Percentiles rank a stretch among this genome's conserved stretches.
These are phyloP conservation scores for Oreortyx pictus DNA, from an alignment of 2,797 vertebrate species.

Conservation along the genomic window DNA sequence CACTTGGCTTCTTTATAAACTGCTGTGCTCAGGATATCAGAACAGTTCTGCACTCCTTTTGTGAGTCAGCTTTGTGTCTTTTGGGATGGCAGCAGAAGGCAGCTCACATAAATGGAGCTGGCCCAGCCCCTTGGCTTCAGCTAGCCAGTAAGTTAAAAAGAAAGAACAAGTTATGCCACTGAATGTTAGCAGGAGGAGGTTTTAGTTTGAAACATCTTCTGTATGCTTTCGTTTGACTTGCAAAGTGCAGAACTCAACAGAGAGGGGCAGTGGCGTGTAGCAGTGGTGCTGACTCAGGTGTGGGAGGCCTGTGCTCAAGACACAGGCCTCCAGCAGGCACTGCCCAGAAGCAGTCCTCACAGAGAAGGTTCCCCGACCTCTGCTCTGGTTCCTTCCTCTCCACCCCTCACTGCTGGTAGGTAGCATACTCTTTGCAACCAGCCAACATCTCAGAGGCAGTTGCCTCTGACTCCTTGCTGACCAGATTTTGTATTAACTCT, in stretches of 20 bases:
- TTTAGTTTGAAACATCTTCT: not conserved
- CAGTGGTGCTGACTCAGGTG: not conserved
- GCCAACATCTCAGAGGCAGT: accelerated
- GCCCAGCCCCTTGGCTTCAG: accelerated
- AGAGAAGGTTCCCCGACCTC: not conserved
- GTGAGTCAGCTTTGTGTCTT: not conserved
- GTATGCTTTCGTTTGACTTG: not conserved
- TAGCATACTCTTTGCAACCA: not conserved
- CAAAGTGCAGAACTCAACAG: not conserved
- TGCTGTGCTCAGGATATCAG: not conserved
- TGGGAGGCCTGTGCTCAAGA: not conserved
- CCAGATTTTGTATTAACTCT: not conserved
- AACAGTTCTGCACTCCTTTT: not conserved
- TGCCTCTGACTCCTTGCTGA: not conserved
- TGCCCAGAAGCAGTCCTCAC: not conserved
- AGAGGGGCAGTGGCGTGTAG: not conserved
- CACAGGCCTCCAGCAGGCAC: not conserved
- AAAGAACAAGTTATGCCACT: not conserved
- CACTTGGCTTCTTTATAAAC: not conserved
- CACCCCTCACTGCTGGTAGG: not conserved
- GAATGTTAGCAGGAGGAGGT: not conserved
- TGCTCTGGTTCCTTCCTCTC: not conserved
- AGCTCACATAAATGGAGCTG: accelerated
- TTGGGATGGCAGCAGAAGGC: not conserved
- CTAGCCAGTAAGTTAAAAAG: not conserved